phyloP scores from a whole-genome alignment of 2,797 vertebrate species.

The Notamacropus eugenii region DNA sequence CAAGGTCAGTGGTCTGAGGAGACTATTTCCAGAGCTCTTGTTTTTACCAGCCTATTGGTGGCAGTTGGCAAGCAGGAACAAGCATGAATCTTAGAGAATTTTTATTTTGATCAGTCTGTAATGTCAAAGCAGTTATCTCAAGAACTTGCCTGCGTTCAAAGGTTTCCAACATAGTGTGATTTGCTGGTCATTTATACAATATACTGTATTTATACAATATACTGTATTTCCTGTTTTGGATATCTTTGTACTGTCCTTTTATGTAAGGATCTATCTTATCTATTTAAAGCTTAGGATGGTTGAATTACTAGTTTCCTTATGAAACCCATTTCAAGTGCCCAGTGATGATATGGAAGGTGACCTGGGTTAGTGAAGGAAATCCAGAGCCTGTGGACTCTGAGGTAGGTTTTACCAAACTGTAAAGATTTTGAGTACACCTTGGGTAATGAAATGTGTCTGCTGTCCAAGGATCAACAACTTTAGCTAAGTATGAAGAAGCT shows the following conservation, averaged over 20 bases:
- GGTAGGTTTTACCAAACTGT: not conserved
- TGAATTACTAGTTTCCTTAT: not conserved
- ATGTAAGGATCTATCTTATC: not conserved
- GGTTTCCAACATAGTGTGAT: not conserved
- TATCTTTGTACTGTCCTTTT: not conserved
- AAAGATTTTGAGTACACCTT: not conserved
- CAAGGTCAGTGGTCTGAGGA: not conserved
- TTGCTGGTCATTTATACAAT: not conserved
- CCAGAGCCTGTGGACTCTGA: not conserved
- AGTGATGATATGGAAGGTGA: not conserved
- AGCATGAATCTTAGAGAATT: slow-evolving; percentile 21
- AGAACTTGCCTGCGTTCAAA: slow-evolving; percentile 20
- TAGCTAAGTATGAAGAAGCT: not conserved
- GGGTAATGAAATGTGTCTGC: not conserved
- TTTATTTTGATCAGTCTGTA: slow-evolving; percentile 32
- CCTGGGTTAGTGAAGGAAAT: not conserved
- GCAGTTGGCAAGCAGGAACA: not conserved
- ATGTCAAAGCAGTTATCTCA: slow-evolving; percentile 7
- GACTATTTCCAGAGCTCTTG: not conserved
- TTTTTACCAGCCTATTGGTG: not conserved
- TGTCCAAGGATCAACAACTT: not conserved
- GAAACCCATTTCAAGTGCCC: not conserved
- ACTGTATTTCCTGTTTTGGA: not conserved
- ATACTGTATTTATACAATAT: not conserved
- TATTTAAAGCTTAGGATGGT: not conserved